Percentiles rank a stretch among this genome's conserved stretches.
phyloP scores from a whole-genome alignment of 2,888 invertebrate species.

The Ennomos fuscantarius region DNA sequence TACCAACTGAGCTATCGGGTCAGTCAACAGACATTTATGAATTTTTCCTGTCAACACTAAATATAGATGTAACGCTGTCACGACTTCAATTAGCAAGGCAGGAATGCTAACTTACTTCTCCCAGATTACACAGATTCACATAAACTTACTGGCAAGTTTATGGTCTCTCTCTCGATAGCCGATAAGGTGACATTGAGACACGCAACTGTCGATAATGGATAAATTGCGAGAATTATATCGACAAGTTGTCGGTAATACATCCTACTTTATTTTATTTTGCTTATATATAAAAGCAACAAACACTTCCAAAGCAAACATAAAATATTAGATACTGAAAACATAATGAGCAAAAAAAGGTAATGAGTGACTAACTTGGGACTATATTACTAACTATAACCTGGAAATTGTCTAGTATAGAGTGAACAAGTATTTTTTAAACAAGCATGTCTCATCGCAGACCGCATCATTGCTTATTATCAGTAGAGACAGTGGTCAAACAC shows the following conservation, averaged over 20 bases:
- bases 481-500: too few species aligned
- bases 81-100: constrained; percentile 63
- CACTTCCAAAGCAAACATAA: neutral
- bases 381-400: too few species aligned
- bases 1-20: too few species aligned
- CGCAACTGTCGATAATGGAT: constrained; percentile 72
- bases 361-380: too few species aligned
- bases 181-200: constrained; percentile 44
- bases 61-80: constrained; percentile 48
- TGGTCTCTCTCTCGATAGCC: constrained; percentile 22
- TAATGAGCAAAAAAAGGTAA: too few species aligned
- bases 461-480: too few species aligned
- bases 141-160: constrained; percentile 36
- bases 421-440: too few species aligned
- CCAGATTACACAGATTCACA: constrained; percentile 60
- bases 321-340: too few species aligned
- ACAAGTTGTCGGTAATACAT: constrained; percentile 60
- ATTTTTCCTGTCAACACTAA: constrained; percentile 27
- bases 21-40: too few species aligned
- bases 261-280: constrained; percentile 57
- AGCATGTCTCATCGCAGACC: too few species aligned
- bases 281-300: neutral
- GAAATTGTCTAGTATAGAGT: too few species aligned
- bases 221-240: constrained; percentile 69
- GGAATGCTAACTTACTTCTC: constrained; percentile 64